Base-by-base conservation (phyloP, 2,113 vertebrate species). In the Myotis davidii region DNA sequence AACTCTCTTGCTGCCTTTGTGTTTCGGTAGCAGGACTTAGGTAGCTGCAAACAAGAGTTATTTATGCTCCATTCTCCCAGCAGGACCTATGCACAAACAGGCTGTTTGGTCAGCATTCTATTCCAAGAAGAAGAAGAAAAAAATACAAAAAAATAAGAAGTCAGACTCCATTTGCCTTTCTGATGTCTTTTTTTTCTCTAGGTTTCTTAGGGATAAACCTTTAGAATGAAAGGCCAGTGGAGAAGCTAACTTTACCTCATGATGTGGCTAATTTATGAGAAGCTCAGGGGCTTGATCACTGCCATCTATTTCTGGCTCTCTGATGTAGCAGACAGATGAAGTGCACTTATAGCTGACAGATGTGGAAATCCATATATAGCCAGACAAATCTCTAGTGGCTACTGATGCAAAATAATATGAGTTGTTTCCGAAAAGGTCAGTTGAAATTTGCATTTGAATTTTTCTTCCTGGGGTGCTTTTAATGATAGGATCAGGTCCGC, bases 321-420 rank as follows among this genome's bases (percentile, higher is more conserved):
- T 92, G 96, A 97, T 97, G 97, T 96, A 97, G 95, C 93, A 96
- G 95, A 92, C 92, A 95, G 94, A 97, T 97, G 97, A 97, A 97
- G 97, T 95, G 93, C 91, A 94, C 97, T 97, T 96, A 94, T 92
- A 97, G 97, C 92, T 96, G 96, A 97, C 96, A 97, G 95, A 98
- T 97, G 95, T 97, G 95, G 85, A 97, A 96, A 96, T 92, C 96
- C 95, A 95, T 95, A 98, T 93, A 96, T 94, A 96, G 95, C 92
- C 88, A 96, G 94, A 94, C 56, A 42, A 92, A 92, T 97, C 97
- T 97, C 97, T 65, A 70, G 94, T 93, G 94, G 92, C 92, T 88
- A 96, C 92, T 94, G 96, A 97, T 96, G 95, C 96, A 96, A 96
- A 97, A 97, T 88, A 96, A 94, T 96, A 82, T 82, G 90, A 97